Evolutionary conservation across 1,140 invertebrate species (phyloP).

Genomic region (Eueides isabella): DNA sequence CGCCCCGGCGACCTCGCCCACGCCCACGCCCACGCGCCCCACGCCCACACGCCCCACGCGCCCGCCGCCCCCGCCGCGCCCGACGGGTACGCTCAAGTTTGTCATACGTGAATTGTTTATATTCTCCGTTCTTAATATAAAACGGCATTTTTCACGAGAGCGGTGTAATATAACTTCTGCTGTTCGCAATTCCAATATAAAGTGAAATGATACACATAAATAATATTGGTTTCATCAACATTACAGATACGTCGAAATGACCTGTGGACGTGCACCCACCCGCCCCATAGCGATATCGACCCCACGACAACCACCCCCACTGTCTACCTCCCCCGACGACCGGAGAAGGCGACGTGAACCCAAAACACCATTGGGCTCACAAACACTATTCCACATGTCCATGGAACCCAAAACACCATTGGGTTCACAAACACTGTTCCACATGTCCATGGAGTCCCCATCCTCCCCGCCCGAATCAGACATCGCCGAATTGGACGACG

Average conservation of each 20-base stretch:
- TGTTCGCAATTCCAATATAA: too few species aligned
- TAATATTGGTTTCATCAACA: too few species aligned
- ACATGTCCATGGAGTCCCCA: constrained; percentile 60
- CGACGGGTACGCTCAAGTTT: constrained; percentile 60
- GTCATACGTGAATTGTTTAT: too few species aligned
- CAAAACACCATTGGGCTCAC: constrained; percentile 55
- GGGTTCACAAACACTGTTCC: constrained; percentile 62
- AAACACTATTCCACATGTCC: constrained; percentile 61
- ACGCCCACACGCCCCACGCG: constrained; percentile 35
- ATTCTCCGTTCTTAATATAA: too few species aligned
- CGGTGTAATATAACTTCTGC: too few species aligned
- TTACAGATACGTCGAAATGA: constrained; percentile 50
- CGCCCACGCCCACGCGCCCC: constrained; percentile 16
- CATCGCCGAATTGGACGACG: constrained; percentile 40
- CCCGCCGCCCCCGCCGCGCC: constrained; percentile 35
- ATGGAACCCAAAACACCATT: constrained; percentile 54
- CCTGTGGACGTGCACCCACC: constrained; percentile 51
- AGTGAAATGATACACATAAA: too few species aligned
- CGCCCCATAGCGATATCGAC: constrained; percentile 50
- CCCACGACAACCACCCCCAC: constrained; percentile 38
- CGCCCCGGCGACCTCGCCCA: constrained; percentile 46
- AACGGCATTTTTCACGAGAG: too few species aligned
- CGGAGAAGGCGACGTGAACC: constrained; percentile 37
- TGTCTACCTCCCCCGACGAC: constrained; percentile 43
- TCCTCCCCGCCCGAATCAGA: constrained; percentile 49